Conservation (phyloP, 2,888 invertebrate species). For the Flexamia atlantica region DNA sequence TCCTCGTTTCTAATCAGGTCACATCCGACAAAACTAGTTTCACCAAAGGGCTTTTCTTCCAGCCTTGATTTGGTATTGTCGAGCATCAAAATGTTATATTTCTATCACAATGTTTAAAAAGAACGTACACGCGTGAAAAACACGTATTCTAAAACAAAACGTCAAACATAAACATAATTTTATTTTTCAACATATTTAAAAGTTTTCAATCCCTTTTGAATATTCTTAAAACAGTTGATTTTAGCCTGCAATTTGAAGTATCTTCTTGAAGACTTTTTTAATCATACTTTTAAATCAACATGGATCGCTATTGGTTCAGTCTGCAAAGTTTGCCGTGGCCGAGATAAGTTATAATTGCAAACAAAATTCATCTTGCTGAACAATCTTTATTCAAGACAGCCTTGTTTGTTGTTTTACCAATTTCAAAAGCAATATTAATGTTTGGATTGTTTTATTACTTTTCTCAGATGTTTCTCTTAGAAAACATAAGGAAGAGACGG, state of each 20-base stretch:
- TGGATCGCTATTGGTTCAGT: background rate
- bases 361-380: slow-evolving; percentile 41
- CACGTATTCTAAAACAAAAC: too few species aligned
- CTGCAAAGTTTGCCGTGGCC: slow-evolving; percentile 5
- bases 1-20: slow-evolving; percentile 26
- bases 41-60: background rate
- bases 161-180: too few species aligned
- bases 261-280: slow-evolving; percentile 18
- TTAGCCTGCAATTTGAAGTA: background rate
- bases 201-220: background rate
- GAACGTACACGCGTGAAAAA: too few species aligned
- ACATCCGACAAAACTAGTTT: background rate
- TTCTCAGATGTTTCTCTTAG: background rate
- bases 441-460: background rate
- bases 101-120: too few species aligned
- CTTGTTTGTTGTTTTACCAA: slow-evolving; percentile 23
- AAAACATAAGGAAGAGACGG: too few species aligned
- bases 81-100: background rate
- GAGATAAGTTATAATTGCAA: slow-evolving; percentile 40
- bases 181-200: too few species aligned
- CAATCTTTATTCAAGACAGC: slow-evolving; percentile 34
- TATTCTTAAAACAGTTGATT: background rate
- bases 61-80: background rate
- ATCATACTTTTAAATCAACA: slow-evolving; percentile 30
- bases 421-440: background rate